Percentiles rank a stretch among this genome's conserved stretches.
Conservation (phyloP, 1,140 invertebrate genomes). For the Neodiprion virginianus region DNA sequence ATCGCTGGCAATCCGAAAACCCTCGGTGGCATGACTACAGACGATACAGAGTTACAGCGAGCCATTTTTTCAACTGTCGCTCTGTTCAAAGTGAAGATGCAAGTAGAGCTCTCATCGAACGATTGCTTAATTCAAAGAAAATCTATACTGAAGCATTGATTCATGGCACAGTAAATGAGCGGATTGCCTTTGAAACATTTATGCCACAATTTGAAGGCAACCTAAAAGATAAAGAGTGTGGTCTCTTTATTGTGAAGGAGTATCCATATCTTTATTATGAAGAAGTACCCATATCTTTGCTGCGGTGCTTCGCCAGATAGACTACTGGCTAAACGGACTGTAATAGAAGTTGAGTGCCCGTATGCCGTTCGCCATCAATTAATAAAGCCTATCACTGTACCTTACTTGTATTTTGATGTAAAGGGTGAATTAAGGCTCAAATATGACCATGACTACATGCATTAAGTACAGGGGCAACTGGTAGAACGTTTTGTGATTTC, state of each 20-base stretch:
- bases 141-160: constrained; percentile 12
- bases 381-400: constrained; percentile 17
- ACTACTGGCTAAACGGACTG: constrained; percentile 32
- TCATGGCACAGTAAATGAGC: constrained; percentile 25
- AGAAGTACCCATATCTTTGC: constrained; percentile 17
- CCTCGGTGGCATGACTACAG: constrained; percentile 21
- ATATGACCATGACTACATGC: constrained; percentile 19
- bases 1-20: constrained; percentile 16
- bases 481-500: constrained; percentile 24
- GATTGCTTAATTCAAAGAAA: constrained; percentile 18
- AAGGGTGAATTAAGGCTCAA: background rate
- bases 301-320: constrained; percentile 45
- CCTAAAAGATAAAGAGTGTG: no score
- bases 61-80: constrained; percentile 21
- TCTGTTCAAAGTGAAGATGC: constrained; percentile 8
- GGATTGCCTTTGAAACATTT: constrained; percentile 23
- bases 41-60: constrained; percentile 18
- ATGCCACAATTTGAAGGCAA: constrained; percentile 21
- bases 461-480: constrained; percentile 26
- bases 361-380: constrained; percentile 14
- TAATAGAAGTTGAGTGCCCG: constrained; percentile 33
- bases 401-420: constrained; percentile 13
- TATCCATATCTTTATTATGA: no score
- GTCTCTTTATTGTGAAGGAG: no score
- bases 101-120: background rate